These are phyloP conservation scores for Synergus itoensis DNA, from an alignment of 2,888 invertebrate species.

Conservation along the genomic window DNA sequence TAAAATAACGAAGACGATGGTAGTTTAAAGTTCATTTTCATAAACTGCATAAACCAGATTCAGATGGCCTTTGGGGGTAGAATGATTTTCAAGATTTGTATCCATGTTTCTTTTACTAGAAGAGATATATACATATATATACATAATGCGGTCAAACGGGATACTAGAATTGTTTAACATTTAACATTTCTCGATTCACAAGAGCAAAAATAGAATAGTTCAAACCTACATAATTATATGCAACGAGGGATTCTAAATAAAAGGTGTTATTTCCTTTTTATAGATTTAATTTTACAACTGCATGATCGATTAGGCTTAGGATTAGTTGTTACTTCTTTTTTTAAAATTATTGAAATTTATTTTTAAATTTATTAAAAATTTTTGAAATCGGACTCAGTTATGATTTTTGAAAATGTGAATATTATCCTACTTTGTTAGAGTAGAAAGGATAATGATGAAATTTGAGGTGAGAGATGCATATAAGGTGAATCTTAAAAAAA, in stretches of 20 bases:
- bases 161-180: conserved; percentile 38
- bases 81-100: conserved; percentile 35
- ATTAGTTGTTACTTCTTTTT: background rate
- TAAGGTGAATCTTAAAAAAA: background rate
- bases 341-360: too few species aligned
- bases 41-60: background rate
- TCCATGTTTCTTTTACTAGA: conserved; percentile 19
- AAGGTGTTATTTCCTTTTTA: too few species aligned
- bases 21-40: conserved; percentile 36
- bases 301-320: too few species aligned
- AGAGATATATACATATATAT: conserved; percentile 14
- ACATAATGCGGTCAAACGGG: conserved; percentile 29
- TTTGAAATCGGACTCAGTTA: background rate
- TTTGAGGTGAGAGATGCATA: background rate
- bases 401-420: background rate
- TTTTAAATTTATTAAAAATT: too few species aligned
- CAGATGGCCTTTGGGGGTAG: background rate
- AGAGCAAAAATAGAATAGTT: conserved; percentile 19
- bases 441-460: background rate
- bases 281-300: too few species aligned
- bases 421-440: background rate
- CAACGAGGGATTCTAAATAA: too few species aligned
- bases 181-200: conserved; percentile 31
- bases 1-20: conserved; percentile 46
- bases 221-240: background rate